Evolutionary conservation across 2,888 invertebrate genomes (phyloP).

Genomic region (Eumacrocentrus americanus): DNA sequence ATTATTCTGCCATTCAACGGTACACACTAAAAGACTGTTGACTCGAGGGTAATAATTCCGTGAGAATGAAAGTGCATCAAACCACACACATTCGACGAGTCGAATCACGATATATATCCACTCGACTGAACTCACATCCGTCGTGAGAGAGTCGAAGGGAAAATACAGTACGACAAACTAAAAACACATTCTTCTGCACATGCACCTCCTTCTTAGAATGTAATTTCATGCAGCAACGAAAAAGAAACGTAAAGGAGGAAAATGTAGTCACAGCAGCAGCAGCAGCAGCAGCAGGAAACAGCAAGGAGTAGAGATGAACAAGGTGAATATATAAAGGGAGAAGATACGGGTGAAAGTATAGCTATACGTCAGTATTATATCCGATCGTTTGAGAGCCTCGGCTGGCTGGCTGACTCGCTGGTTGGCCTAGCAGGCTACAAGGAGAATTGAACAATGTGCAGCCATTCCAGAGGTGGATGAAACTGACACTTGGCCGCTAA

Average conservation of each 20-base stretch:
- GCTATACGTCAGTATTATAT: constrained; percentile 12
- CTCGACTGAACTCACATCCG: neutral
- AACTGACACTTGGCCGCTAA: constrained; percentile 49
- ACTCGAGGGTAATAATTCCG: too few relatives aligned
- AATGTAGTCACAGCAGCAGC: neutral
- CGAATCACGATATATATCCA: neutral
- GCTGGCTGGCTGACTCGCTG: constrained; percentile 10
- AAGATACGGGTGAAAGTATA: neutral
- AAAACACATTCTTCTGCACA: too few relatives aligned
- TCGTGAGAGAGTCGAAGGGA: neutral
- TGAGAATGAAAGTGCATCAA: neutral
- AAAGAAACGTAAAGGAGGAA: too few relatives aligned
- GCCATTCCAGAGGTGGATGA: constrained; percentile 46
- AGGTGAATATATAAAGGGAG: neutral
- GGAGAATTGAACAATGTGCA: constrained; percentile 43
- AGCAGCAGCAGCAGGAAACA: neutral
- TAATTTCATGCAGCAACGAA: too few relatives aligned
- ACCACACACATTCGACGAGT: neutral
- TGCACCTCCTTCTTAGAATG: too few relatives aligned
- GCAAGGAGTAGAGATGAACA: neutral
- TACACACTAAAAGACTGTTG: neutral
- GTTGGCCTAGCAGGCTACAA: constrained; percentile 1
- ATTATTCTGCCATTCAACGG: neutral
- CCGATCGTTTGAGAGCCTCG: constrained; percentile 26
- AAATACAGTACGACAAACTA: neutral